Conservation (phyloP, 2,113 vertebrate genomes). For the Progne subis region DNA sequence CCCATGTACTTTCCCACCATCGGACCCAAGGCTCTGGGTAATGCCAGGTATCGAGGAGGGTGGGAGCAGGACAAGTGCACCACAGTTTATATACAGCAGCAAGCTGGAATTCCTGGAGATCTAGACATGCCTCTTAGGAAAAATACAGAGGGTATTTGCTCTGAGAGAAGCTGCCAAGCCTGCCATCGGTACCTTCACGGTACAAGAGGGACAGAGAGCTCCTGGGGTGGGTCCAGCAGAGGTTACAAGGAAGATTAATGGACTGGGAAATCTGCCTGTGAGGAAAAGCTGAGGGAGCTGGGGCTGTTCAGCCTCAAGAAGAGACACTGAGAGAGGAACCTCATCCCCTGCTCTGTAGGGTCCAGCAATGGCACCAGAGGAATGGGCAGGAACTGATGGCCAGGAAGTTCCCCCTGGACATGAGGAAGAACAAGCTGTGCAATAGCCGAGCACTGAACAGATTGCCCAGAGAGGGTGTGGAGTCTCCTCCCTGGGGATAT, state of each 20-base stretch:
- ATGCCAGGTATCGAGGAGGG: rapidly evolving
- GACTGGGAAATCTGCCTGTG: not conserved
- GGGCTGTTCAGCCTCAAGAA: not conserved
- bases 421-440: not conserved
- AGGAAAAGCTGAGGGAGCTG: not conserved
- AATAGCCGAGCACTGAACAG: rapidly evolving
- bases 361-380: not conserved
- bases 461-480: not conserved
- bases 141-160: not conserved
- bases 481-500: not conserved
- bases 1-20: not conserved
- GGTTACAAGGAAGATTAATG: not conserved
- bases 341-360: not conserved
- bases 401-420: not conserved
- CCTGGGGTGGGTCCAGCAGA: not conserved
- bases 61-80: not conserved
- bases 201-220: not conserved
- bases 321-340: not conserved
- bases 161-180: not conserved
- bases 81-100: not conserved
- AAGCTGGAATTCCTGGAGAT: not conserved
- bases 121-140: not conserved
- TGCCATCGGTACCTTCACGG: rapidly evolving
- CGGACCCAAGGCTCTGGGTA: rapidly evolving
- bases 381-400: not conserved